phyloP scores from a whole-genome alignment of 2,113 vertebrate genomes.

The Neodontobutis hainanensis region DNA sequence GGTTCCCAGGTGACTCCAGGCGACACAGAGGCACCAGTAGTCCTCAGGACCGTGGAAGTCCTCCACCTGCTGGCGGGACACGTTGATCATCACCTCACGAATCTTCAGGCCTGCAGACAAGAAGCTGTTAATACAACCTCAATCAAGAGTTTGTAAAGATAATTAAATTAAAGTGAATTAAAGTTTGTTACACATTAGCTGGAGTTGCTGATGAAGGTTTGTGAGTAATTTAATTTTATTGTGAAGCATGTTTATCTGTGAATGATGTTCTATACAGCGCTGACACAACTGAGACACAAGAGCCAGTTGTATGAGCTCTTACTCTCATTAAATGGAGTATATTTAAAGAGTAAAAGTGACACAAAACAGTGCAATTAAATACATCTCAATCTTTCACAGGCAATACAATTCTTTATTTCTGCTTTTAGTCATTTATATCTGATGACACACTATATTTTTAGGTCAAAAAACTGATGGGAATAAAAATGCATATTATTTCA shows the following conservation, averaged over 20 bases:
- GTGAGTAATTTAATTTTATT: too few relatives aligned
- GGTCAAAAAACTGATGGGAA: slow-evolving; percentile 51
- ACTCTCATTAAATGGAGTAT: slow-evolving; percentile 18
- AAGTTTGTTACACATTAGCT: too few relatives aligned
- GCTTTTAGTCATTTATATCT: slow-evolving; percentile 38
- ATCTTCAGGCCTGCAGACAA: slow-evolving; percentile 86
- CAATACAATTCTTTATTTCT: slow-evolving; percentile 31
- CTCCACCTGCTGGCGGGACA: slow-evolving; percentile 96
- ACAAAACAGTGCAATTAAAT: slow-evolving; percentile 39
- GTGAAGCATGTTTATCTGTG: too few relatives aligned
- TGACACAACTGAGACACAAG: slow-evolving; percentile 33
- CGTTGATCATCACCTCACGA: slow-evolving; percentile 94
- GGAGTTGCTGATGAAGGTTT: too few relatives aligned
- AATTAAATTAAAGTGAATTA: too few relatives aligned
- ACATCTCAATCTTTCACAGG: slow-evolving; percentile 5
- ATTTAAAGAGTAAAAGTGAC: slow-evolving; percentile 18
- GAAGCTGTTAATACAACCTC: neutral
- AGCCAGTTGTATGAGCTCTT: slow-evolving; percentile 7
- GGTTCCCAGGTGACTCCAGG: slow-evolving; percentile 95
- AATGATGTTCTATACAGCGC: slow-evolving; percentile 27
- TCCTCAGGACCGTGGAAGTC: slow-evolving; percentile 96
- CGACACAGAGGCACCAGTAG: slow-evolving; percentile 96
- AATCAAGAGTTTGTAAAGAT: too few relatives aligned
- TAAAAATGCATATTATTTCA: slow-evolving; percentile 57
- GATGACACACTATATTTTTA: slow-evolving; percentile 23